Conservation (phyloP, 1,140 invertebrate genomes). For the Andricus grossulariae region DNA sequence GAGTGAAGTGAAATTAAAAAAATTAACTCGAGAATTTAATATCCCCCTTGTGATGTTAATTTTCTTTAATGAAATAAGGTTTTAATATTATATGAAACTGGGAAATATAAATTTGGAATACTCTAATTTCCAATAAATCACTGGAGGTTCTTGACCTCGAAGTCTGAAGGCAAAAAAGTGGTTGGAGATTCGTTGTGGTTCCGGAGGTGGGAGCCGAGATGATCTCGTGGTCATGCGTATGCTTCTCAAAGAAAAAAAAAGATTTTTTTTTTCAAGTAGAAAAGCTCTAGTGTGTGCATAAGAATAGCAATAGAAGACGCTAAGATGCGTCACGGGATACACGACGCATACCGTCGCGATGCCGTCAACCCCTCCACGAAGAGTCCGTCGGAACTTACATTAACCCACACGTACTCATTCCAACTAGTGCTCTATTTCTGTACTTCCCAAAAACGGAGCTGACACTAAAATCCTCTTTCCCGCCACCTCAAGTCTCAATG, state of each 20-base stretch:
- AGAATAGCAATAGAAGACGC: slow-evolving; percentile 64
- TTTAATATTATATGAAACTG: no score
- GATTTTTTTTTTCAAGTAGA: neutral
- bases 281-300: slow-evolving; percentile 25
- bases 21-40: no score
- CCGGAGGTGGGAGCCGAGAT: slow-evolving; percentile 36
- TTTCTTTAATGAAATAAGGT: no score
- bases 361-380: slow-evolving; percentile 54
- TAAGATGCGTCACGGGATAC: slow-evolving; percentile 63
- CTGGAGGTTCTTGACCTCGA: slow-evolving; percentile 38
- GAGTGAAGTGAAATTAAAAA: no score
- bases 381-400: slow-evolving; percentile 13
- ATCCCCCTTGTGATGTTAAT: no score
- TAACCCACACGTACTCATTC: slow-evolving; percentile 43
- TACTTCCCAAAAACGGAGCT: slow-evolving; percentile 64
- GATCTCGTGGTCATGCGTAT: slow-evolving; percentile 30
- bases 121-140: neutral
- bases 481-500: slow-evolving; percentile 15
- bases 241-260: slow-evolving; percentile 38
- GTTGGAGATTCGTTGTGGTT: neutral
- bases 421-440: slow-evolving; percentile 64
- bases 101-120: neutral
- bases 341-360: slow-evolving; percentile 59
- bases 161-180: slow-evolving; percentile 8
- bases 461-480: slow-evolving; percentile 30